phyloP scores from a whole-genome alignment of 2,797 vertebrate species.

The Champsocephalus esox region DNA sequence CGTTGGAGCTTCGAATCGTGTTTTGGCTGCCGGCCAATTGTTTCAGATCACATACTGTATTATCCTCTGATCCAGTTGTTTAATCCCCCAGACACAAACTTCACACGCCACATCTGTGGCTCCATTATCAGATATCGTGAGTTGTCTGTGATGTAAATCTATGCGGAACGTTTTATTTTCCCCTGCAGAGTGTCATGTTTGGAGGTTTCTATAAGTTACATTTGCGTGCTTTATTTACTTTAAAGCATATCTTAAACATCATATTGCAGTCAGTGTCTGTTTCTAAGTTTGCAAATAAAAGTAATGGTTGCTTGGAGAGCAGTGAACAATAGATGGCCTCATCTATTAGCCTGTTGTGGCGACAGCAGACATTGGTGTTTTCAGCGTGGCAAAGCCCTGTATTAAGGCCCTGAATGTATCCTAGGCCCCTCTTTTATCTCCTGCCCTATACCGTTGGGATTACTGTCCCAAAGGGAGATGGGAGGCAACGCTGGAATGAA shows the following conservation, averaged over 20 bases:
- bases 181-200: neutral
- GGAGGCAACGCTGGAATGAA: slow-evolving; percentile 59
- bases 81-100: slow-evolving; percentile 7
- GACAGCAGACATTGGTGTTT: slow-evolving; percentile 63
- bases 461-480: slow-evolving; percentile 75
- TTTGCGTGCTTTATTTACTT: neutral
- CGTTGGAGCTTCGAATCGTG: neutral
- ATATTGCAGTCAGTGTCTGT: neutral
- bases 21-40: slow-evolving; percentile 7
- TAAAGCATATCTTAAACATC: slow-evolving; percentile 3
- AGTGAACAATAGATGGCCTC: slow-evolving; percentile 59
- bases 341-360: slow-evolving; percentile 36
- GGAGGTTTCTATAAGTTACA: slow-evolving; percentile 2
- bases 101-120: slow-evolving; percentile 2
- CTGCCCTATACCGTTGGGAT: slow-evolving; percentile 74
- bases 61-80: slow-evolving; percentile 19
- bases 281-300: slow-evolving; percentile 32
- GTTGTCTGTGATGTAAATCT: neutral
- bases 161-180: neutral
- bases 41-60: slow-evolving; percentile 9
- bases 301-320: slow-evolving; percentile 14
- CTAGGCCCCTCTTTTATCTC: slow-evolving; percentile 79
- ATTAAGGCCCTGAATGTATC: slow-evolving; percentile 75
- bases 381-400: slow-evolving; percentile 73
- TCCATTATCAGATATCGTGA: slow-evolving; percentile 1